Conservation (phyloP, 2,888 invertebrate genomes). For the Microplitis manilae region DNA sequence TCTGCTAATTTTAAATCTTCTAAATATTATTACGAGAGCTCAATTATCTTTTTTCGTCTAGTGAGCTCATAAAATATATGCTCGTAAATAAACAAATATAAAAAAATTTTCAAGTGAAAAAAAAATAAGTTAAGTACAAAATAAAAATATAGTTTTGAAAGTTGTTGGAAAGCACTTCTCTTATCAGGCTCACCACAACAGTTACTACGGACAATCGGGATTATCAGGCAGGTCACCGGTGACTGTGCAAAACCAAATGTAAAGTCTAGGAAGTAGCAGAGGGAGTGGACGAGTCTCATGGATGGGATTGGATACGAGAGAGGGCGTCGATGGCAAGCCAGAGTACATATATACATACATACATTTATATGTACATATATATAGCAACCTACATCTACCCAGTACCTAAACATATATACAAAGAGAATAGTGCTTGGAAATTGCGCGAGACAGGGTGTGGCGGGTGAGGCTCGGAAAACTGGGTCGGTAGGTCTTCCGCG, state of each 20-base stretch:
- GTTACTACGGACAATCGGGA: slow-evolving; percentile 31
- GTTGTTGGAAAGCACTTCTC: background rate
- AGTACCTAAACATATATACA: slow-evolving; percentile 9
- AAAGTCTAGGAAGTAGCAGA: slow-evolving; percentile 33
- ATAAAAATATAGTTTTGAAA: background rate
- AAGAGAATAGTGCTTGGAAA: slow-evolving; percentile 38
- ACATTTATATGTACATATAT: slow-evolving; percentile 25
- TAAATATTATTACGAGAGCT: no score
- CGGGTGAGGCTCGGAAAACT: slow-evolving; percentile 40
- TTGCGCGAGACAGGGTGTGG: slow-evolving; percentile 36
- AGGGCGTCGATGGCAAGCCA: slow-evolving; percentile 1
- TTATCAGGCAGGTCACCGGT: slow-evolving; percentile 29
- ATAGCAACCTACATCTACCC: background rate
- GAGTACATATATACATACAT: slow-evolving; percentile 4
- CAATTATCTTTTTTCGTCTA: no score
- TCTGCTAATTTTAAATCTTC: no score
- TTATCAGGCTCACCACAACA: background rate
- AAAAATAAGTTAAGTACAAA: background rate
- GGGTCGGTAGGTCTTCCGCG: slow-evolving; percentile 41
- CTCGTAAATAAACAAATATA: background rate
- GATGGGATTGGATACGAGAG: background rate
- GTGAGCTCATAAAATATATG: no score
- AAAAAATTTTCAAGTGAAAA: background rate
- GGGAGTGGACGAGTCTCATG: background rate
- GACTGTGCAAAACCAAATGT: slow-evolving; percentile 40